A percentile compares a stretch with the other conserved stretches of the same genome.
phyloP scores from a whole-genome alignment of 2,888 invertebrate genomes.

The Volucella zonaria region DNA sequence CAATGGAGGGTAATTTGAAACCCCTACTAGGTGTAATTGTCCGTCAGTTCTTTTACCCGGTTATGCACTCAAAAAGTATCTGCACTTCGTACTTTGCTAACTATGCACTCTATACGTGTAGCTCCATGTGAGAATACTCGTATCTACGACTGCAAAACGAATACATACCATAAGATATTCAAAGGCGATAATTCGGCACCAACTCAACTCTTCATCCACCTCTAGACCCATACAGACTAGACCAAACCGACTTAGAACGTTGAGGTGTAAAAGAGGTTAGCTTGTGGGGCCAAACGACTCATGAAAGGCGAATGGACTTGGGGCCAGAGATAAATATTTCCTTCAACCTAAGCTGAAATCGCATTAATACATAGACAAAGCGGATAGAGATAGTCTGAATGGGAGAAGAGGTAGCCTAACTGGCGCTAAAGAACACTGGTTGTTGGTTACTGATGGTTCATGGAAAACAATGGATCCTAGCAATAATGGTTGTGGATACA shows the following conservation, averaged over 20 bases:
- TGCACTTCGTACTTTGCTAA: background rate
- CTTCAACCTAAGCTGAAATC: constrained; percentile 13
- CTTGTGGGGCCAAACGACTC: constrained; percentile 44
- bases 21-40: constrained; percentile 53
- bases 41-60: constrained; percentile 56
- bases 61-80: constrained; percentile 15
- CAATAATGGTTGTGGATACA: constrained; percentile 52
- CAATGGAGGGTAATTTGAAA: constrained; percentile 42
- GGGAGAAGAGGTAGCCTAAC: constrained; percentile 3
- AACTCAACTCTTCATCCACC: constrained; percentile 41
- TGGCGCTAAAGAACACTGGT: constrained; percentile 4
- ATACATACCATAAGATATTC: constrained; percentile 58
- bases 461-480: constrained; percentile 44
- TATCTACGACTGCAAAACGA: constrained; percentile 10
- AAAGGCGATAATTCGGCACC: constrained; percentile 65
- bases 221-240: background rate
- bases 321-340: constrained; percentile 10
- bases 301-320: constrained; percentile 47
- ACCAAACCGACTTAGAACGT: constrained; percentile 2
- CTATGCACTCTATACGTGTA: background rate
- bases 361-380: constrained; percentile 8
- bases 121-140: background rate
- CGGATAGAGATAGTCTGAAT: background rate
- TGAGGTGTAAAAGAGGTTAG: constrained; percentile 54
- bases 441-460: no score